phyloP scores from a whole-genome alignment of 92 coral and sea anemone genomes.

The Bergia puertoricense region DNA sequence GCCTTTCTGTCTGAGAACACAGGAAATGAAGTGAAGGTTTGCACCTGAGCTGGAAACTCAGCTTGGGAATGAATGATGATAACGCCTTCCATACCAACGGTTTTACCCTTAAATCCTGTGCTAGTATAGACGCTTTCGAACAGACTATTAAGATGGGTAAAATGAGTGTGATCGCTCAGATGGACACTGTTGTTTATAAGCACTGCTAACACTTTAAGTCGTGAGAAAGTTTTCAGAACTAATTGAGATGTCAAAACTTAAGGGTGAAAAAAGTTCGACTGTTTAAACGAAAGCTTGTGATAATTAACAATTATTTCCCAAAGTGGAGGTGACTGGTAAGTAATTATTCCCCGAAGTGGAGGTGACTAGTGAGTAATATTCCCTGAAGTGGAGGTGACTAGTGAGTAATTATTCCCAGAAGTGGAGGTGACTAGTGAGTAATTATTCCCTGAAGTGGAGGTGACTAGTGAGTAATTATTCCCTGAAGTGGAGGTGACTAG shows the following conservation, averaged over 20 bases:
- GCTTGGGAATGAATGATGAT: background rate
- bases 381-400: no score
- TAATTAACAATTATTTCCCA: no score
- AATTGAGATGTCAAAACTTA: background rate
- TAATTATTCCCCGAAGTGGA: no score
- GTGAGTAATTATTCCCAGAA: no score
- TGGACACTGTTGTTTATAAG: no score
- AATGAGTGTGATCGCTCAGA: background rate
- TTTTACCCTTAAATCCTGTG: background rate
- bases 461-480: no score
- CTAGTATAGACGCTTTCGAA: background rate
- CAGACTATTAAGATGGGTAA: background rate
- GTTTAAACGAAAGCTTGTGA: background rate
- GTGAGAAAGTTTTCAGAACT: background rate
- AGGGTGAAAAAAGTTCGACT: background rate
- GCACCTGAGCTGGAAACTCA: background rate
- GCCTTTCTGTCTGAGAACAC: conserved; percentile 89
- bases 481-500: no score
- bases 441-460: no score
- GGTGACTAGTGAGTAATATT: no score
- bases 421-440: no score
- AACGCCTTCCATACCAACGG: background rate
- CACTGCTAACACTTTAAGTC: background rate
- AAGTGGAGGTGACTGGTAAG: no score
- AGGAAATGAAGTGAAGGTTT: conserved; percentile 67